A percentile compares a stretch with the other conserved stretches of the same genome.
These are phyloP conservation scores for Microdon myrmicae DNA, from an alignment of 2,888 invertebrate genomes.

Conservation along the genomic window DNA sequence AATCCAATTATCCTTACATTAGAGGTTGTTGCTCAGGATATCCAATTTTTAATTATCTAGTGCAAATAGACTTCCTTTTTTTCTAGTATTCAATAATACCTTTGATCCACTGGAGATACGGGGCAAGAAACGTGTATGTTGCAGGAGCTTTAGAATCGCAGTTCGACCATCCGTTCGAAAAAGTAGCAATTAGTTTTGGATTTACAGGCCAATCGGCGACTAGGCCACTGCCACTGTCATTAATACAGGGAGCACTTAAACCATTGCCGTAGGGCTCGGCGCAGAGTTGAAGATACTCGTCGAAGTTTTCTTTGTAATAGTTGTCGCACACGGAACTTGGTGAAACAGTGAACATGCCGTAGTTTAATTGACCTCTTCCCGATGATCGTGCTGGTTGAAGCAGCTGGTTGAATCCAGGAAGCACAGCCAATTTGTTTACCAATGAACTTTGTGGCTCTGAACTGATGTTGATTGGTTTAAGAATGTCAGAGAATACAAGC, in stretches of 20 bases:
- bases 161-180: not conserved
- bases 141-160: no score
- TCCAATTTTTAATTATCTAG: no score
- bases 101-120: no score
- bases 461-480: conserved; percentile 1
- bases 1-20: no score
- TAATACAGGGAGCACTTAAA: conserved; percentile 11
- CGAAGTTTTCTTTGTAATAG: conserved; percentile 2
- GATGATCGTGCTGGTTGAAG: not conserved
- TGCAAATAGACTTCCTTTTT: no score
- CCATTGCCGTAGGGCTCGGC: conserved; percentile 12
- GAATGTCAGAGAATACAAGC: conserved; percentile 5
- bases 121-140: no score
- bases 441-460: not conserved
- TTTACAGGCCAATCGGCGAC: conserved; percentile 12
- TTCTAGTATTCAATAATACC: no score
- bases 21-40: no score
- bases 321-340: conserved; percentile 7
- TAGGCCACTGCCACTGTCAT: conserved; percentile 17
- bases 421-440: conserved; percentile 10
- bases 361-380: not conserved
- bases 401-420: conserved; percentile 23
- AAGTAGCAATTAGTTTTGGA: conserved; percentile 17
- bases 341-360: not conserved
- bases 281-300: conserved; percentile 26